phyloP scores from a whole-genome alignment of 2,797 vertebrate genomes.

The Chiloscyllium punctatum region DNA sequence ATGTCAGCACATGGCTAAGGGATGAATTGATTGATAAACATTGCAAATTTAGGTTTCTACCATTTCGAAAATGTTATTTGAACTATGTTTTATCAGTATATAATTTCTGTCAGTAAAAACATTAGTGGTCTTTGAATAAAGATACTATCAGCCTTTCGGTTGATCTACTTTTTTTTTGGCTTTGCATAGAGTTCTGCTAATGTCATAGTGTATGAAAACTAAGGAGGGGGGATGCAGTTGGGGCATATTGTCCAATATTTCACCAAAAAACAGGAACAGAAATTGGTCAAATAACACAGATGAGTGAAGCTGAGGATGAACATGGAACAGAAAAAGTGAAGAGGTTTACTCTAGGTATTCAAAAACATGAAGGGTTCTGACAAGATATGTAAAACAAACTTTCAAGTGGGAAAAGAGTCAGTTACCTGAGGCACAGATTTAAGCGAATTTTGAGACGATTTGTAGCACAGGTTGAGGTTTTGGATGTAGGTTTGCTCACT shows the following conservation, averaged over 20 bases:
- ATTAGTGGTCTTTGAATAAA: not conserved
- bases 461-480: too few relatives aligned
- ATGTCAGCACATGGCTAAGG: not conserved
- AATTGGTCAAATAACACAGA: too few relatives aligned
- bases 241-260: not conserved
- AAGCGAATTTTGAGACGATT: not conserved
- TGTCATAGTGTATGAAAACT: not conserved
- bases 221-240: not conserved
- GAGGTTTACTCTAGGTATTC: not conserved
- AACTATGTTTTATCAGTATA: not conserved
- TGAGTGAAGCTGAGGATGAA: too few relatives aligned
- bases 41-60: not conserved
- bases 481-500: too few relatives aligned
- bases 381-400: not conserved
- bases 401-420: not conserved
- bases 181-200: not conserved
- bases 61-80: not conserved
- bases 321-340: not conserved
- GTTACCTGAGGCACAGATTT: not conserved
- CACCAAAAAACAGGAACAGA: not conserved
- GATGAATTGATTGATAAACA: not conserved
- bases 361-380: not conserved
- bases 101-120: not conserved
- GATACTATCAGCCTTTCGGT: not conserved
- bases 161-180: not conserved